A percentile compares a stretch with the other conserved stretches of the same genome.
Conservation (phyloP, 2,888 invertebrate genomes). For the Bugulina stolonifera region DNA sequence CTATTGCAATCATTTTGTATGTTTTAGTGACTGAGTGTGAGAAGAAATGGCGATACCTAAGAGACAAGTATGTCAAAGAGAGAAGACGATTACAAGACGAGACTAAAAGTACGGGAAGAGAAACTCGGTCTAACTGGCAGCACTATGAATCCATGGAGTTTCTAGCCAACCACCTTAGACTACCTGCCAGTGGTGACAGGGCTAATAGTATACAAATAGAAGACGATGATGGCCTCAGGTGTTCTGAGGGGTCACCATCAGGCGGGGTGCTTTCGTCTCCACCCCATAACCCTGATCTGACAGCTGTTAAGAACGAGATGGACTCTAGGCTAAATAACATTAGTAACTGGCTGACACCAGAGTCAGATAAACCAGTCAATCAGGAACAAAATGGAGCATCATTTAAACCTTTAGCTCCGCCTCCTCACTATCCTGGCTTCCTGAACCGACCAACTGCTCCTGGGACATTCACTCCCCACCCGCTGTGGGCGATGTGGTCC, state of each 20-base stretch:
- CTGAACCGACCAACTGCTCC: background rate
- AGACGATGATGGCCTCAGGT: background rate
- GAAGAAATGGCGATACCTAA: constrained; percentile 22
- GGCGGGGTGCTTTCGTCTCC: background rate
- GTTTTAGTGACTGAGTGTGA: constrained; percentile 20
- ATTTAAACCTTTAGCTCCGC: constrained; percentile 21
- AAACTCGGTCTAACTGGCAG: constrained; percentile 13
- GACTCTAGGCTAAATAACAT: background rate
- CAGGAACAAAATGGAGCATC: background rate
- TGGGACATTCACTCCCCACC: background rate
- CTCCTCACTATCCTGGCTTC: constrained; percentile 15
- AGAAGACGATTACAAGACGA: constrained; percentile 14
- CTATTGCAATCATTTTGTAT: too few species aligned
- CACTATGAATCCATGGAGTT: constrained; percentile 24
- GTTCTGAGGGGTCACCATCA: background rate
- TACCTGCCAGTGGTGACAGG: background rate
- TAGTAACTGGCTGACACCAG: background rate
- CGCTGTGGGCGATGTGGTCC: constrained; percentile 19
- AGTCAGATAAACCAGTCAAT: background rate
- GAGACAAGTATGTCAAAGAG: constrained; percentile 23
- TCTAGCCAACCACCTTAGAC: background rate
- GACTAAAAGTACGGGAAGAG: background rate
- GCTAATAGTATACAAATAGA: background rate
- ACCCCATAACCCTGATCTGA: background rate
- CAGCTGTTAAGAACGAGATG: background rate